A percentile compares a stretch with the other conserved stretches of the same genome.
These are phyloP conservation scores for Caenorhabditis angaria DNA, from an alignment of 2,888 invertebrate genomes.

Conservation along the genomic window DNA sequence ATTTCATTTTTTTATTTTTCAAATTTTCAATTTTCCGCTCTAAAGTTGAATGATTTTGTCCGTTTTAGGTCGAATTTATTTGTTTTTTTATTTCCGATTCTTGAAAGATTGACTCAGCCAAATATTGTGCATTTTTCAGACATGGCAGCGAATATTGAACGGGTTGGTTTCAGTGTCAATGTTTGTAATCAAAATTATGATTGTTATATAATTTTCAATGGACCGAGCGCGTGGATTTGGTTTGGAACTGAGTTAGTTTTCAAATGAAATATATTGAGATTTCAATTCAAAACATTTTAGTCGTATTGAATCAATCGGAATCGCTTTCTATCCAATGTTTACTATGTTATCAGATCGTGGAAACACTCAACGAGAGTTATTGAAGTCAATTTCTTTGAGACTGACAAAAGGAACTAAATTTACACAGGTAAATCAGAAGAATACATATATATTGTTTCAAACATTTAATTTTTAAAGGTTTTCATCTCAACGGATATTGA, in stretches of 20 bases:
- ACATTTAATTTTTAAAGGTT: slow-evolving; percentile 34
- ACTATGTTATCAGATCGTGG: slow-evolving; percentile 46
- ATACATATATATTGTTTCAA: no score
- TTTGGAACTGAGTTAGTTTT: slow-evolving; percentile 43
- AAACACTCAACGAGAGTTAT: slow-evolving; percentile 36
- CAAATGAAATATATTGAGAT: not conserved
- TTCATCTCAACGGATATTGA: slow-evolving; percentile 51
- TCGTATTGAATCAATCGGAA: slow-evolving; percentile 32
- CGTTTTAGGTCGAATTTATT: no score
- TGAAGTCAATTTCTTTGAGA: slow-evolving; percentile 31
- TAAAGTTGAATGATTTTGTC: no score
- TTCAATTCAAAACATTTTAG: slow-evolving; percentile 19
- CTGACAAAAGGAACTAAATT: slow-evolving; percentile 30
- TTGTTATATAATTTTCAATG: slow-evolving; percentile 39
- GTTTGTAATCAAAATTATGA: slow-evolving; percentile 31
- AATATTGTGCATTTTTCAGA: no score
- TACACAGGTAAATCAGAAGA: slow-evolving; percentile 20
- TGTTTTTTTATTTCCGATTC: no score
- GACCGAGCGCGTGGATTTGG: slow-evolving; percentile 49
- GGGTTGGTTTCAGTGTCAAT: slow-evolving; percentile 24
- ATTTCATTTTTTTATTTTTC: not conserved
- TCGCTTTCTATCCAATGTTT: slow-evolving; percentile 46
- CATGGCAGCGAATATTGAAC: slow-evolving; percentile 14
- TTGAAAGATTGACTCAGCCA: no score
- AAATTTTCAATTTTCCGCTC: not conserved